These are phyloP conservation scores for Pinna nobilis DNA, from an alignment of 1,140 invertebrate genomes.

Conservation along the genomic window DNA sequence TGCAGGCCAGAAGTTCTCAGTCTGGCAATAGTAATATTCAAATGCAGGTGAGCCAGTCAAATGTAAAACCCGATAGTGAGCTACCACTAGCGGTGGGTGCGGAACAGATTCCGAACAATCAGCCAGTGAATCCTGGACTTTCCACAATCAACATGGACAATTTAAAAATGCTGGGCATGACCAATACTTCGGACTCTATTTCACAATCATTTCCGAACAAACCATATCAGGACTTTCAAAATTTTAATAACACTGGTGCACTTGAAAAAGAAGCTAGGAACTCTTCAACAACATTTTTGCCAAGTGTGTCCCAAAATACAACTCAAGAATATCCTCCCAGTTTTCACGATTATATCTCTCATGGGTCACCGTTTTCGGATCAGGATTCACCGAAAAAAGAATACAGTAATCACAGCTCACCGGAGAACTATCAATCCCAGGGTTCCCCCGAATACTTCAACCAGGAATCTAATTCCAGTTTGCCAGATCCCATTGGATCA, in stretches of 20 bases:
- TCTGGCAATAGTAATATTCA: conserved; percentile 7
- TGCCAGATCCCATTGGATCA: neutral
- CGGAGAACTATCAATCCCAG: conserved; percentile 35
- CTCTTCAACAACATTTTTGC: neutral
- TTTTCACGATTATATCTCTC: conserved; percentile 1
- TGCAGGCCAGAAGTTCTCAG: conserved; percentile 12
- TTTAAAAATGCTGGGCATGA: conserved; percentile 24
- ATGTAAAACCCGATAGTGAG: too few relatives aligned
- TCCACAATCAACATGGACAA: conserved; percentile 32
- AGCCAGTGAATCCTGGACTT: neutral
- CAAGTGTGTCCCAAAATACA: neutral
- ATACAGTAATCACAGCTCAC: conserved; percentile 43
- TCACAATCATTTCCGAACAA: too few relatives aligned
- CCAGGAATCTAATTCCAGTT: conserved; percentile 16
- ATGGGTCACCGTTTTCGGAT: conserved; percentile 12
- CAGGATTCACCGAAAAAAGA: conserved; percentile 38
- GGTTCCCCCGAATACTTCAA: conserved; percentile 33
- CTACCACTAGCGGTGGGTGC: too few relatives aligned
- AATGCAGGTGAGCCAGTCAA: too few relatives aligned
- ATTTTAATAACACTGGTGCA: too few relatives aligned
- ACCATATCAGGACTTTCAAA: too few relatives aligned
- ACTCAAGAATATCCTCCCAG: neutral
- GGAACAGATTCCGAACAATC: neutral
- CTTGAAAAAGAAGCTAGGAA: too few relatives aligned
- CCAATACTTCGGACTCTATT: too few relatives aligned